Base-by-base conservation (phyloP, 2,797 vertebrate genomes). In the Orientallactaga sibirica region DNA sequence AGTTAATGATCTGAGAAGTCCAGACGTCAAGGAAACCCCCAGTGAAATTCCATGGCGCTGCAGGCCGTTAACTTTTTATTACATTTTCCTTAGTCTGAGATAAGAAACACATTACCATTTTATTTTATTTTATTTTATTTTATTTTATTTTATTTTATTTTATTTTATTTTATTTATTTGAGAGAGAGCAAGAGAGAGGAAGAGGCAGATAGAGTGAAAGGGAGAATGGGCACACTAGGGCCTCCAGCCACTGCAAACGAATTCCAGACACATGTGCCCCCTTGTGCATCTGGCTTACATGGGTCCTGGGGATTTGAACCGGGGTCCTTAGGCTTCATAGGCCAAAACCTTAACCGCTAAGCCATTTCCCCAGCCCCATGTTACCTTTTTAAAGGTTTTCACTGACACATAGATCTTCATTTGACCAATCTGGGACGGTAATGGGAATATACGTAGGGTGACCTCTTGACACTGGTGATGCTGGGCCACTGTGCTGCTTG, bases 41-140 rank as follows among this genome's bases (percentile, higher is more conserved):
- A 98, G 98, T 98, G 97, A 98, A 97, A 97, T 98, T 97, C 98
- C 92, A 76, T 90, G 96, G 96, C 85, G 98, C 98, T 90, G 96
- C 94, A 88, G 98, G 98, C 98, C 97, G 98, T 98, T 98, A 98
- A 98, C 98, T 98, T 98, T 98, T 98, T 98, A 98, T 98, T 98
- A 98, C 97, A 97, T 98, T 98, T 98, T 98, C 96, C 97, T 98
- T 98, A 98, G 98, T 95, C 96, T 75, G 97, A 98, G 97, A 97
- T 98, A 98, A 98, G 98, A 98, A 96, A 96, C 97, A 86, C 98
- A 98, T 98, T 97, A 97, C 98, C 98, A 98, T 98, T 98, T 98
- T 98, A 97, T 37, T 37, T 37, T 37, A 37, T 37, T 37, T 37
- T 37, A 37, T 37, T 37, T 37, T 37, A 37, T 37, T 37, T 37